These are phyloP conservation scores for Criorhina ranunculi DNA, from an alignment of 2,888 invertebrate genomes.

Conservation along the genomic window DNA sequence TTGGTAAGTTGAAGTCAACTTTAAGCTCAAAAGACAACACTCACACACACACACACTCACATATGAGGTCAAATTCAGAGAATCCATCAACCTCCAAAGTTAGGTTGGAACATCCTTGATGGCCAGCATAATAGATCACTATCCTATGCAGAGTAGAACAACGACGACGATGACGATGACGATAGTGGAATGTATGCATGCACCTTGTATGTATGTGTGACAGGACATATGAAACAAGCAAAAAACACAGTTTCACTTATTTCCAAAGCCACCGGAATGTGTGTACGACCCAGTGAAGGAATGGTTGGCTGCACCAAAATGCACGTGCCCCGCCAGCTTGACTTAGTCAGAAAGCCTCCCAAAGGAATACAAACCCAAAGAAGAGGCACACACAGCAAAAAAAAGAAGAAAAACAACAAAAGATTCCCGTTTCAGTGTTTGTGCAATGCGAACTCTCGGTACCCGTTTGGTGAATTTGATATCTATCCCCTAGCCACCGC, in stretches of 20 bases:
- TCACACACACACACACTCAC: conserved; percentile 8
- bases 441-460: conserved; percentile 63
- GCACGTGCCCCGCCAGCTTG: conserved; percentile 55
- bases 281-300: conserved; percentile 2
- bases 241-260: conserved; percentile 60
- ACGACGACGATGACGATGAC: conserved; percentile 17
- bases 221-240: conserved; percentile 60
- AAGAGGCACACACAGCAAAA: conserved; percentile 11
- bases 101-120: conserved; percentile 63
- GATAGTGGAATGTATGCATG: not conserved
- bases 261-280: conserved; percentile 53
- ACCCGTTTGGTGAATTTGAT: conserved; percentile 64
- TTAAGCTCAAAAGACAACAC: conserved; percentile 56
- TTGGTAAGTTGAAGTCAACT: conserved; percentile 51
- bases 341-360: conserved; percentile 56
- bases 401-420: conserved; percentile 49
- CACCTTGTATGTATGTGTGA: conserved; percentile 5
- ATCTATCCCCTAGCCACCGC: conserved; percentile 9
- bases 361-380: conserved; percentile 41
- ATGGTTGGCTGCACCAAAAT: conserved; percentile 34
- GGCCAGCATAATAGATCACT: conserved; percentile 72
- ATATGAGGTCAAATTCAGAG: conserved; percentile 51
- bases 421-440: conserved; percentile 63
- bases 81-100: conserved; percentile 69
- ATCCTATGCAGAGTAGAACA: conserved; percentile 42